A percentile compares a stretch with the other conserved stretches of the same genome.
Conservation (phyloP, 2,888 invertebrate genomes). For the Drosophila flavopinicola region DNA sequence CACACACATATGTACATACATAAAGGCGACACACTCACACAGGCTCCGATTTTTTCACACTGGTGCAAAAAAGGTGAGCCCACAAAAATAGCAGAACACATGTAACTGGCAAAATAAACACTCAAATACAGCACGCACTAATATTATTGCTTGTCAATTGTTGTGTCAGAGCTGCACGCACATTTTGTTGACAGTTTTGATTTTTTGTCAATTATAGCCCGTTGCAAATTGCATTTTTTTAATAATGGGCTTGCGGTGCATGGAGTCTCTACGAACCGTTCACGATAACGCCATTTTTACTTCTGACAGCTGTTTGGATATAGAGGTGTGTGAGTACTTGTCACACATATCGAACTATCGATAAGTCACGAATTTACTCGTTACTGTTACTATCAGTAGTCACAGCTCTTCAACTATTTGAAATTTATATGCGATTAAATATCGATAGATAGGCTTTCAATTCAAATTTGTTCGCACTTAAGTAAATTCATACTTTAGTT, state of each 20-base stretch:
- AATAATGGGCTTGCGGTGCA: constrained; percentile 32
- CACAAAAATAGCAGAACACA: constrained; percentile 28
- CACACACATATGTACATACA: constrained; percentile 49
- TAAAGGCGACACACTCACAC: constrained; percentile 43
- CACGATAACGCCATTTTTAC: constrained; percentile 76
- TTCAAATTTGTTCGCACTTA: too few relatives aligned
- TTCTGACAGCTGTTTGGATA: constrained; percentile 57
- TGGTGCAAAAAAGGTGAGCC: constrained; percentile 45
- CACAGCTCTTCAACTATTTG: too few relatives aligned
- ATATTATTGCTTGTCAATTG: constrained; percentile 29
- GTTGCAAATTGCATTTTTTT: constrained; percentile 53
- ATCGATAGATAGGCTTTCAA: too few relatives aligned
- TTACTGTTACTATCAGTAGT: neutral
- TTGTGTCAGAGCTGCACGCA: constrained; percentile 29
- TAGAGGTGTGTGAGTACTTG: constrained; percentile 34
- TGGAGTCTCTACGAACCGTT: constrained; percentile 39
- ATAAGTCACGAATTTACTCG: neutral
- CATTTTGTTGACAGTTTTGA: constrained; percentile 44
- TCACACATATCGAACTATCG: constrained; percentile 9
- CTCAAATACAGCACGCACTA: constrained; percentile 28
- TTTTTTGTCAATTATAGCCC: constrained; percentile 35
- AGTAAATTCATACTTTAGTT: too few relatives aligned
- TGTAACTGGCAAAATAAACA: constrained; percentile 43
- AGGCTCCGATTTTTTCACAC: constrained; percentile 45
- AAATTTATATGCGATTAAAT: too few relatives aligned